Evolutionary conservation across 2,113 vertebrate species (phyloP).

Genomic region (Patagioenas fasciata): DNA sequence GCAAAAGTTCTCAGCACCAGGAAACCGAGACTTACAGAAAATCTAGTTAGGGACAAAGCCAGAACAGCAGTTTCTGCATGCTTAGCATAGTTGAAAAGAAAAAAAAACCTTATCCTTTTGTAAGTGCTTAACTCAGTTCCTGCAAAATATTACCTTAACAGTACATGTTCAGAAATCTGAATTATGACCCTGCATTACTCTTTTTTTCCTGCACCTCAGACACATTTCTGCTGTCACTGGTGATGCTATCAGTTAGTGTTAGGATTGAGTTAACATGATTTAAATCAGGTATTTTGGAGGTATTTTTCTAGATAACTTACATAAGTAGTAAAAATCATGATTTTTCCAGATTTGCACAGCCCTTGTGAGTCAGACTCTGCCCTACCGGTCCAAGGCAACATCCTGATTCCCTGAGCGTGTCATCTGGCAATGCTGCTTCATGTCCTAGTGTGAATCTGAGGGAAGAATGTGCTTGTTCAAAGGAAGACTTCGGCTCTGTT

Average conservation of each 20-base stretch:
- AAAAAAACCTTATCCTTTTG: neutral
- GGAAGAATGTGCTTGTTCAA: conserved; percentile 34
- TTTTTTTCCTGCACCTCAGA: conserved; percentile 10
- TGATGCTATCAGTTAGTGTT: neutral
- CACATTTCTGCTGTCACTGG: conserved; percentile 10
- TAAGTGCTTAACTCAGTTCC: neutral
- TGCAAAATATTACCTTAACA: neutral
- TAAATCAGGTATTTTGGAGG: conserved; percentile 11
- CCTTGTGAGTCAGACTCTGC: neutral
- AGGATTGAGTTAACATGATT: neutral
- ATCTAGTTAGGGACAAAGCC: neutral
- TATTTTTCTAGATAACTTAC: neutral
- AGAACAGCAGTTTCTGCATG: neutral
- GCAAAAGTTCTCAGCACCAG: neutral
- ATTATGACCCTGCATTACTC: neutral
- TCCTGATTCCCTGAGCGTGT: neutral
- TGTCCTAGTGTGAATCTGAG: neutral
- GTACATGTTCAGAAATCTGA: neutral
- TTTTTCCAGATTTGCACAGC: neutral
- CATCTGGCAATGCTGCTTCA: neutral
- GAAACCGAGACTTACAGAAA: neutral
- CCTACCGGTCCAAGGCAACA: neutral
- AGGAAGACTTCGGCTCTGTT: conserved; percentile 3
- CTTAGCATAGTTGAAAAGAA: neutral
- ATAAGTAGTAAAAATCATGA: neutral